Conservation (phyloP, 2,888 invertebrate genomes). For the Drosophila meridiana region DNA sequence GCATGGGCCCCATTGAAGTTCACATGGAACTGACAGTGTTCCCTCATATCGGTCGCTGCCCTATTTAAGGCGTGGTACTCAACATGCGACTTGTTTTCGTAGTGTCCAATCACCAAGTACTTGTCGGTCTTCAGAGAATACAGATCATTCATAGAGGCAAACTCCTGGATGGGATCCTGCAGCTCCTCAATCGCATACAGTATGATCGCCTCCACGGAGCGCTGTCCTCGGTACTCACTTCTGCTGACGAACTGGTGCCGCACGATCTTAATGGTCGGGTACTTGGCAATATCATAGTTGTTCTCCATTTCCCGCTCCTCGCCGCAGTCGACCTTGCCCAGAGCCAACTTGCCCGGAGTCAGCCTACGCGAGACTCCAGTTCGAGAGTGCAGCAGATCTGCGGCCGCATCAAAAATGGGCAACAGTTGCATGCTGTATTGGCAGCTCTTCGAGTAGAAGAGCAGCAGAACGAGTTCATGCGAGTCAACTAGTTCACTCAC, state of each 20-base stretch:
- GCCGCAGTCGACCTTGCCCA: constrained; percentile 98
- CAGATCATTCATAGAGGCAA: constrained; percentile 89
- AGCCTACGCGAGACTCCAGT: constrained; percentile 92
- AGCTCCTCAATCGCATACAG: constrained; percentile 94
- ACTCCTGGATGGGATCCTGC: constrained; percentile 91
- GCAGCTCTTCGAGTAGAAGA: constrained; percentile 99
- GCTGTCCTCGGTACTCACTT: constrained; percentile 92
- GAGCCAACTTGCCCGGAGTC: constrained; percentile 91
- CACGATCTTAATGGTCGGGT: constrained; percentile 98
- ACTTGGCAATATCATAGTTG: constrained; percentile 96
- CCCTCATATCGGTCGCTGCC: constrained; percentile 92
- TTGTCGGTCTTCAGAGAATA: constrained; percentile 89
- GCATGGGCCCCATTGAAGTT: constrained; percentile 88
- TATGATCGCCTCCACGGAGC: constrained; percentile 94
- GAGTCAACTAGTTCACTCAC: constrained; percentile 10
- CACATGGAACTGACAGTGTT: constrained; percentile 96
- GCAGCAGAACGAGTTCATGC: constrained; percentile 97
- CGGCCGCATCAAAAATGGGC: constrained; percentile 97
- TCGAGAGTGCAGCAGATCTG: constrained; percentile 87
- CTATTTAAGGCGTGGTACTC: constrained; percentile 89
- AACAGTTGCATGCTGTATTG: constrained; percentile 96
- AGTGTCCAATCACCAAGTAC: constrained; percentile 94
- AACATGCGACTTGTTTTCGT: constrained; percentile 89
- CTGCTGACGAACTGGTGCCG: constrained; percentile 91
- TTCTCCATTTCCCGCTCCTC: constrained; percentile 91